A percentile compares a stretch with the other conserved stretches of the same genome.
These are phyloP conservation scores for Frankliniella fusca DNA, from an alignment of 2,888 invertebrate genomes.

Conservation along the genomic window DNA sequence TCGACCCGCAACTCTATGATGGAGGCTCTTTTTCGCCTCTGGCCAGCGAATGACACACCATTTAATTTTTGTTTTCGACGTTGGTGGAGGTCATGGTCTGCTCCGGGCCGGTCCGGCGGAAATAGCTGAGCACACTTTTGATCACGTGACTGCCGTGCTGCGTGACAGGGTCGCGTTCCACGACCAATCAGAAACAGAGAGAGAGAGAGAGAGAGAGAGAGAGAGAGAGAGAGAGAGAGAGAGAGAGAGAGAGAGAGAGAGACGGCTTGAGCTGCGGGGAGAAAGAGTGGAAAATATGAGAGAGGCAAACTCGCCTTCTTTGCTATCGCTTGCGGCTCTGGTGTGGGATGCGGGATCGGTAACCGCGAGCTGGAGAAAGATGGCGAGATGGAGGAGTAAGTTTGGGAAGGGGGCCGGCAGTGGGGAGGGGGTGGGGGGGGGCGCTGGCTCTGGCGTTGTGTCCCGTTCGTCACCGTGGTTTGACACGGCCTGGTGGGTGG, in stretches of 20 bases:
- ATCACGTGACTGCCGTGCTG: no score
- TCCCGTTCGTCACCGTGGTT: not conserved
- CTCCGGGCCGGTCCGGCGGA: not conserved
- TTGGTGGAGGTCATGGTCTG: not conserved
- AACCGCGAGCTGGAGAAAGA: no score
- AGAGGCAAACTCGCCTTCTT: not conserved
- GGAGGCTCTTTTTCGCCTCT: not conserved
- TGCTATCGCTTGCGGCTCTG: not conserved
- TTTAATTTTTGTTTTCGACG: not conserved
- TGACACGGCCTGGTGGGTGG: conserved; percentile 17
- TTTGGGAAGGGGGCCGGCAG: not conserved
- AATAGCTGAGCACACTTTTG: no score
- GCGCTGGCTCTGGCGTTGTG: not conserved
- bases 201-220: no score
- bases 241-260: no score
- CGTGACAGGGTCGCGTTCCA: no score
- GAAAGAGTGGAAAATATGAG: no score
- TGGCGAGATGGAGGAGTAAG: not conserved
- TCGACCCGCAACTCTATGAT: not conserved
- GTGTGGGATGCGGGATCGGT: not conserved
- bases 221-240: no score
- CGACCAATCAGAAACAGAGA: no score
- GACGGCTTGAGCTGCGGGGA: no score
- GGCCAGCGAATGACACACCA: not conserved
- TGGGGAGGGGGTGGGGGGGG: not conserved